Evolutionary conservation across 2,113 vertebrate species (phyloP), one percentile per base, ranked within the genome.

Genomic region (Bambusicola thoracicus): DNA sequence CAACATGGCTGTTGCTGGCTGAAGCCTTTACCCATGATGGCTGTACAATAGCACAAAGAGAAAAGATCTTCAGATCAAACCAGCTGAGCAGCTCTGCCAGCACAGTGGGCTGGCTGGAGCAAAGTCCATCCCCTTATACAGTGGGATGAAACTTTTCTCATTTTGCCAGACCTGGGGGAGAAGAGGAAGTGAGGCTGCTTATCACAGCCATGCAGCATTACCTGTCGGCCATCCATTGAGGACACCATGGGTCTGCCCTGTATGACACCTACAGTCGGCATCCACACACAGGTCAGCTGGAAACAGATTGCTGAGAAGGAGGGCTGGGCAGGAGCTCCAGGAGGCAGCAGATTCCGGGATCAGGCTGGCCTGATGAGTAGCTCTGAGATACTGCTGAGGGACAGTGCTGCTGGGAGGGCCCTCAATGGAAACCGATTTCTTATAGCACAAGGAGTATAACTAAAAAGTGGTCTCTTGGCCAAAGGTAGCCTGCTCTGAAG

Each of bases 341-440:
- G 1, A 16, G 27, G 27, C 53, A 79, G 34, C 29, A 73, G 56
- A 5, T 4, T 21, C 6, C 14, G 19, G 43, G 46, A n/a, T 34
- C 62, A 82, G 40, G 29, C 20, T 27, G 25, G 13, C 27, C 8
- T 69, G 40, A 68, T 27, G 17, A n/a, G 34, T 0, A 1, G 19
- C 21, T 51, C 66, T 48, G 20, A 51, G 3, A 30, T 12, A 10
- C 3, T 56, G 9, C 21, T 61, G 40, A 24, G 8, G 43, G 62
- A 44, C 27, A 61, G 75, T 2, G n/a, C n/a, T 73, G 44, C n/a
- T 73, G 30, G 2, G 1, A 85, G 29, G 2, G 5, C 55, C 12
- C 4, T 0, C 13, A 29, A 38, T 0, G 44, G 38, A 74, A 66
- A 41, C 1, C 0, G 4, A 20, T 58, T 58, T 62, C 21, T 53